Evolutionary conservation across 1,140 invertebrate genomes (phyloP).

Genomic region (Drosophila baimaii): DNA sequence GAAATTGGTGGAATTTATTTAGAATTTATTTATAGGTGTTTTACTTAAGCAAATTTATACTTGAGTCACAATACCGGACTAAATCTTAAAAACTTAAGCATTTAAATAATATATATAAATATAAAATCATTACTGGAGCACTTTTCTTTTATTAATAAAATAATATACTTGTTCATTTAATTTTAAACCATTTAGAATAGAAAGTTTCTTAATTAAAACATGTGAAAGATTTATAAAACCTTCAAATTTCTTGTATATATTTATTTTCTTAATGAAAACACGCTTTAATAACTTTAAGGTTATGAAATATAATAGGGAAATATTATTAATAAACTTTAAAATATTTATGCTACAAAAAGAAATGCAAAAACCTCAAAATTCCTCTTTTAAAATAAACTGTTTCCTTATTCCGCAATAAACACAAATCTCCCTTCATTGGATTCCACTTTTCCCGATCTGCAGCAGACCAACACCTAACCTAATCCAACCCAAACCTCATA

Average conservation of each 20-base stretch:
- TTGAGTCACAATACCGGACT: no score
- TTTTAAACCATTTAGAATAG: no score
- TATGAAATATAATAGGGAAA: not conserved
- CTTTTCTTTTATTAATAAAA: no score
- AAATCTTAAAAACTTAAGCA: no score
- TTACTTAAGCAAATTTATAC: not conserved
- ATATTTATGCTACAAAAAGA: no score
- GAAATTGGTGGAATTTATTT: not conserved
- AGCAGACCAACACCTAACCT: not conserved
- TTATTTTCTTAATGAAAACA: not conserved
- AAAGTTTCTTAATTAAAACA: no score
- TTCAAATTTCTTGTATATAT: not conserved
- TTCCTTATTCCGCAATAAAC: no score
- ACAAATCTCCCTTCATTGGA: not conserved
- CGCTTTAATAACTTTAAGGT: not conserved
- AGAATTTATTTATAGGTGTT: not conserved
- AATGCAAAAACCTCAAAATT: not conserved
- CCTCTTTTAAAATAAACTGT: not conserved
- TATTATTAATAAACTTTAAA: not conserved
- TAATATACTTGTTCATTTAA: no score
- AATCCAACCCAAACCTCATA: slow-evolving; percentile 22
- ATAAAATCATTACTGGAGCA: no score
- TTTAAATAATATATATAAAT: no score
- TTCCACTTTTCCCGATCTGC: not conserved
- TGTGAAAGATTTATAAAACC: no score